Base-by-base conservation (phyloP, 1,140 invertebrate genomes). In the Polypedilum vanderplanki region DNA sequence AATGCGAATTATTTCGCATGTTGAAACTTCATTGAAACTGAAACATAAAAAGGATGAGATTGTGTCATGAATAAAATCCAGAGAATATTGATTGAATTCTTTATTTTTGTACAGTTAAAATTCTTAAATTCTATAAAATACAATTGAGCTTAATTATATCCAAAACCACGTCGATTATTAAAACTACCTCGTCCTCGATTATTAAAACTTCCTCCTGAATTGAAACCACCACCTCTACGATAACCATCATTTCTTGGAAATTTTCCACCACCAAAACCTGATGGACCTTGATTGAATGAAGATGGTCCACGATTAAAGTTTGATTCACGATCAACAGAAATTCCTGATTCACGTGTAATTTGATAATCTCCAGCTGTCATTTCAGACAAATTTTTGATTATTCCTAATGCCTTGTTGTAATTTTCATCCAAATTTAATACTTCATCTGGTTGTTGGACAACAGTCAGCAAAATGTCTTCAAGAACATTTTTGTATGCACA, bases 401-500 rank as follows among this genome's bases (percentile, higher is more conserved):
- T 86, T 9, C 81, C 78, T 10, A 91, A 78, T 0, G 91, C 84
- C 77, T 89, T 87, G 75, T 85, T 82, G 77, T 90, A 87, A 1
- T 83, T 76, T 0, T 85, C 82, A 77, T 82, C 84, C 20, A 88
- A 81, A 65, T 87, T 84, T 12, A 88, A 77, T 24, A 90, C 85
- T 18, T 84, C 83, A 79, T 94, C 91, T 0, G 97, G 96, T 76
- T 95, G 86, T 74, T 88, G 85, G 4, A 93, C 89, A 0, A 90
- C 90, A 73, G 89, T 83, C 5, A 96, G 87, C 0, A 98, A 90
- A 0, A 98, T 83, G 77, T 88, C 86, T 84, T 99, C 97, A 2
- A 98, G 80, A 1, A 92, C 91, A 0, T 96, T 96, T 76, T 96
- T 87, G 0, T 99, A 83, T 7, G 93, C 92, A 0, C 95, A 88